These are phyloP conservation scores for Volucella bombylans DNA, from an alignment of 2,888 invertebrate genomes.

Conservation along the genomic window DNA sequence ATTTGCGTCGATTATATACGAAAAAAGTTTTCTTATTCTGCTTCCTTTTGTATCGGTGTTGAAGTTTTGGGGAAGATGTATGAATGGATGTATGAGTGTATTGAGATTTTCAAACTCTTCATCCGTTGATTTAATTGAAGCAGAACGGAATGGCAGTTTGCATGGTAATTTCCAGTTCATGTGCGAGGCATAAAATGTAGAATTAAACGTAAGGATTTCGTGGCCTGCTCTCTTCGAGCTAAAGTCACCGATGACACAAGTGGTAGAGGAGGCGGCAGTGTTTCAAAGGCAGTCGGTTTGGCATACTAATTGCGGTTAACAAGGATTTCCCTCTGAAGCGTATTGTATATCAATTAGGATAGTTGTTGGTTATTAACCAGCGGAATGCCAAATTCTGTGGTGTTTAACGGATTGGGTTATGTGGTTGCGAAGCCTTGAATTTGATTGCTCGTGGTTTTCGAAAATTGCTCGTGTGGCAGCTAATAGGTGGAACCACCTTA, in stretches of 20 bases:
- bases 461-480: no score
- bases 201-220: conserved; percentile 47
- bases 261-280: not conserved
- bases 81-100: not conserved
- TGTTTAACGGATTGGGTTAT: conserved; percentile 3
- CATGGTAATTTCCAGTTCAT: conserved; percentile 62
- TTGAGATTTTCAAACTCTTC: conserved; percentile 21
- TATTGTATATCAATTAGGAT: conserved; percentile 66
- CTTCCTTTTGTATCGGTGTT: not conserved
- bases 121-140: conserved; percentile 53
- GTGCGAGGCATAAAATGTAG: conserved; percentile 51
- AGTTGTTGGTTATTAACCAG: conserved; percentile 57
- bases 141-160: conserved; percentile 50
- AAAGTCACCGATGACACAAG: not conserved
- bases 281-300: not conserved
- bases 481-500: no score
- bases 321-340: conserved; percentile 36
- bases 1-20: conserved; percentile 28
- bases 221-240: not conserved
- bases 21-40: conserved; percentile 43
- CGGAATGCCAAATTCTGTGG: conserved; percentile 22
- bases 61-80: not conserved
- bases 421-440: no score
- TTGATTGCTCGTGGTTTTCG: no score
- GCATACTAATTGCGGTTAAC: conserved; percentile 63